Evolutionary conservation across 2,797 vertebrate species (phyloP).

Genomic region (Phoeniculus purpureus): DNA sequence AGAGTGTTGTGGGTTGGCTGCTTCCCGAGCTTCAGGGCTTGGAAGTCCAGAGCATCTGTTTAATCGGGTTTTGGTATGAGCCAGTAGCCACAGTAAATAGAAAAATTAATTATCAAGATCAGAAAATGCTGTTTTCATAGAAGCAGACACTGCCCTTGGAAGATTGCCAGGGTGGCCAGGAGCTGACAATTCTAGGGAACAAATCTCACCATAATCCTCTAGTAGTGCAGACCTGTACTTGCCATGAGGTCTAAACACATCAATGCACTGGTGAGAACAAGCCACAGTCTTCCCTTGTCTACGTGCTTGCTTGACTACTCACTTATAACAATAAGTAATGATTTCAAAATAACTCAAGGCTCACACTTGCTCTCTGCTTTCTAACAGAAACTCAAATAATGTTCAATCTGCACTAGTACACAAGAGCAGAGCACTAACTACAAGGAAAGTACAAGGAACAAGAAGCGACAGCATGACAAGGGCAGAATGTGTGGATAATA

Average conservation of each 20-base stretch:
- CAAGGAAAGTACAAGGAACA: neutral
- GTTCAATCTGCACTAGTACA: neutral
- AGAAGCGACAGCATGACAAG: slow-evolving; percentile 13
- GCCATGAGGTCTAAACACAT: neutral
- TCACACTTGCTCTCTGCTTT: neutral
- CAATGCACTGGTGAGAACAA: neutral
- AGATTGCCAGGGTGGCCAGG: neutral
- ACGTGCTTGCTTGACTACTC: neutral
- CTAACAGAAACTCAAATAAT: neutral
- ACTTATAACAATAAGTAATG: neutral
- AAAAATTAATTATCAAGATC: neutral
- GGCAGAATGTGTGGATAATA: slow-evolving; percentile 26
- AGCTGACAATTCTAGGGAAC: neutral
- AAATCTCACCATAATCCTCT: neutral
- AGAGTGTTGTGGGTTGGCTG: neutral
- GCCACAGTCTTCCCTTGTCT: neutral
- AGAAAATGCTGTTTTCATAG: neutral
- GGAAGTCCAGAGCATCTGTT: neutral
- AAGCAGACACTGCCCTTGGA: neutral
- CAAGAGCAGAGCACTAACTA: neutral
- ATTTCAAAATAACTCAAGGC: neutral
- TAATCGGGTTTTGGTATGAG: neutral
- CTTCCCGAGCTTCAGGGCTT: neutral
- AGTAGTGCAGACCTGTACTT: neutral
- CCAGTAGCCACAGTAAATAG: neutral